Percentiles rank a stretch among this genome's conserved stretches.
These are phyloP conservation scores for Ephydatia muelleri DNA, from an alignment of 37 sponge, comb jelly and placozoan genomes.

Conservation along the genomic window DNA sequence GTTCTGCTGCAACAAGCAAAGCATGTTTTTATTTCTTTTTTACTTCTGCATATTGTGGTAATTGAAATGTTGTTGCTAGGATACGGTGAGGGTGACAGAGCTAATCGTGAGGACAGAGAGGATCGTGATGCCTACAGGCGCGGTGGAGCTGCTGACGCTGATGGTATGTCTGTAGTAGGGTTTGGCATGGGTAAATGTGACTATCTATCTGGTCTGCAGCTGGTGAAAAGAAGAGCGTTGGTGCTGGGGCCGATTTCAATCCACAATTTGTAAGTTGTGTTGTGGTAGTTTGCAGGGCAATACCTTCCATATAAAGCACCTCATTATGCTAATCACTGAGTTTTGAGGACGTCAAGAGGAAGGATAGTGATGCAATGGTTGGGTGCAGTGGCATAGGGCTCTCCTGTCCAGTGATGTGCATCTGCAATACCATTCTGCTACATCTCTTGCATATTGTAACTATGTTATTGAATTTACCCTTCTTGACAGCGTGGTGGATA, in stretches of 20 bases:
- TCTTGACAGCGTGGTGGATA: too few species aligned
- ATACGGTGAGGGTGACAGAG: slow-evolving; percentile 48
- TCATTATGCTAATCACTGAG: too few species aligned
- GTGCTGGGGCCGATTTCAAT: slow-evolving; percentile 58
- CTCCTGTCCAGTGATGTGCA: too few species aligned
- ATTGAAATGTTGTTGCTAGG: neutral
- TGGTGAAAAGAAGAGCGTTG: slow-evolving; percentile 44
- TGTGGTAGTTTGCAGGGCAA: too few species aligned
- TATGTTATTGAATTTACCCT: too few species aligned
- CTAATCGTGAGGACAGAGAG: slow-evolving; percentile 58
- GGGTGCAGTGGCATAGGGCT: too few species aligned
- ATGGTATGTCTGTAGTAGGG: neutral
- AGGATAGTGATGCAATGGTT: too few species aligned
- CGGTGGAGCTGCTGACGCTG: neutral
- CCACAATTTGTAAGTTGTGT: slow-evolving; percentile 67
- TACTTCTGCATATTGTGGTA: neutral
- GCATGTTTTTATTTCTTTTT: neutral
- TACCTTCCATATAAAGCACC: too few species aligned
- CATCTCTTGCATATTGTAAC: too few species aligned
- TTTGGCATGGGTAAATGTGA: neutral
- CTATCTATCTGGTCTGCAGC: neutral
- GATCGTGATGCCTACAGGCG: slow-evolving; percentile 72
- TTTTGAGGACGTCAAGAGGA: too few species aligned
- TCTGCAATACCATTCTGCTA: too few species aligned
- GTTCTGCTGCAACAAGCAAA: slow-evolving; percentile 30